phyloP scores from a whole-genome alignment of 2,888 invertebrate genomes.

The Trichogramma evanescens region DNA sequence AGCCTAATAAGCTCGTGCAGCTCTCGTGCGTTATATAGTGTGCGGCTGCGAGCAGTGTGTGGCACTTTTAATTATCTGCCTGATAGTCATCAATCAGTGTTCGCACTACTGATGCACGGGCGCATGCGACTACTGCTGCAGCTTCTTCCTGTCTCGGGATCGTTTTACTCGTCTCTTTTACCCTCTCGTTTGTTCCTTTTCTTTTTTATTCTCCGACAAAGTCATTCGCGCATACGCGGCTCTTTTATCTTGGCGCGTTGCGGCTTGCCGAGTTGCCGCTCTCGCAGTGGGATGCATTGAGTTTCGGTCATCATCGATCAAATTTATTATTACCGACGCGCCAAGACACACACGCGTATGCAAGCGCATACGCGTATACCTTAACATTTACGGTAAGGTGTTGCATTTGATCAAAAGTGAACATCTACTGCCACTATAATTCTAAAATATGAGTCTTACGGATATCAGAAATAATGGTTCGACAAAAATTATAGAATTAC shows the following conservation, averaged over 20 bases:
- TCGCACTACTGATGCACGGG: neutral
- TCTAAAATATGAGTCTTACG: no score
- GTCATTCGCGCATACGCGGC: conserved; percentile 18
- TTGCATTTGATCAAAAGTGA: no score
- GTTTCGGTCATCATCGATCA: no score
- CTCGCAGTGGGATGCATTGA: no score
- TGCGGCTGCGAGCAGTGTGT: conserved; percentile 13
- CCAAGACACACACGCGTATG: no score
- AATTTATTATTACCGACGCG: no score
- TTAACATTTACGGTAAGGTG: no score
- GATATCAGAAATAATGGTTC: no score
- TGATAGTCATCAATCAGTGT: conserved; percentile 39
- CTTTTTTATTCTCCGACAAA: conserved; percentile 1
- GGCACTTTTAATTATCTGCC: conserved; percentile 35
- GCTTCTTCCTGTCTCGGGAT: conserved; percentile 17
- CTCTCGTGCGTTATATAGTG: no score
- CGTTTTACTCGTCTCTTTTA: conserved; percentile 1
- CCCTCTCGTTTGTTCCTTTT: neutral
- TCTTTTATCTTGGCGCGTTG: conserved; percentile 20
- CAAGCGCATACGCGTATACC: no score
- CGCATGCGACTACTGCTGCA: neutral
- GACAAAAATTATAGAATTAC: no score
- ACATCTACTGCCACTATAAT: no score
- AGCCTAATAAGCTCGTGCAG: conserved; percentile 10
- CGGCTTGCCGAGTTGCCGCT: conserved; percentile 12